Base-by-base conservation (phyloP, 2,888 invertebrate genomes). In the Campoplex capitator region DNA sequence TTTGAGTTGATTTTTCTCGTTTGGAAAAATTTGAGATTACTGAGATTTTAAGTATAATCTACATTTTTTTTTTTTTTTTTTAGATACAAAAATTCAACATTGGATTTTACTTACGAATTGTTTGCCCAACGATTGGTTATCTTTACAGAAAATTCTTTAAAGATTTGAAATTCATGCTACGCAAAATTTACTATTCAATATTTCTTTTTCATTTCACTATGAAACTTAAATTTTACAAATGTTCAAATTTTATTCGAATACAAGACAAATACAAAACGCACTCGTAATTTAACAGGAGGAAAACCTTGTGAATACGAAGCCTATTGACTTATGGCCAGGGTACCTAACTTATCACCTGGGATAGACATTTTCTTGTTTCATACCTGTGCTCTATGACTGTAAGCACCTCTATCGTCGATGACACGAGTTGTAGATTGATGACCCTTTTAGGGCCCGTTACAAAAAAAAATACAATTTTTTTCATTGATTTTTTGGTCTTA, bases 341-440 rank as follows among this genome's bases (percentile, higher is more conserved):
- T 28, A 58, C 11, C 28, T 32, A 13, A 62, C 32, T 62, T 62
- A 62, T 62, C 62, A 62, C 62, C 62, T 51, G 62, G 32, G 62
- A 3, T 62, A 11, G 32, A 32, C 32, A 32, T 62, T 6, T 62
- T 3, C 7, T 62, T 32, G 62, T 32, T 4, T 32, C 13, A 13
- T 32, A 62, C 32, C 16, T 16, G 13, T 62, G 32, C 32, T 16
- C 32, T 16, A 11, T 28, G 62, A 32, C 62, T 62, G 32, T 9
- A 32, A 62, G 62, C 32, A 32, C 32, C 62, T 62, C 32, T 4
- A 7, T 62, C 32, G 62, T 62, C 62, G 62, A 62, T 62, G 62
- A 62, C 13, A 62, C 32, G 62, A 62, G 16, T 62, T 32, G 13
- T 0, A 58, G 28, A 58, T 28, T 28, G 28, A 28, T 32, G 32